Percentiles rank a stretch among this genome's conserved stretches.
Evolutionary conservation across 92 coral and sea anemone species (phyloP).

Genomic region (Anthopleura xanthogrammica): DNA sequence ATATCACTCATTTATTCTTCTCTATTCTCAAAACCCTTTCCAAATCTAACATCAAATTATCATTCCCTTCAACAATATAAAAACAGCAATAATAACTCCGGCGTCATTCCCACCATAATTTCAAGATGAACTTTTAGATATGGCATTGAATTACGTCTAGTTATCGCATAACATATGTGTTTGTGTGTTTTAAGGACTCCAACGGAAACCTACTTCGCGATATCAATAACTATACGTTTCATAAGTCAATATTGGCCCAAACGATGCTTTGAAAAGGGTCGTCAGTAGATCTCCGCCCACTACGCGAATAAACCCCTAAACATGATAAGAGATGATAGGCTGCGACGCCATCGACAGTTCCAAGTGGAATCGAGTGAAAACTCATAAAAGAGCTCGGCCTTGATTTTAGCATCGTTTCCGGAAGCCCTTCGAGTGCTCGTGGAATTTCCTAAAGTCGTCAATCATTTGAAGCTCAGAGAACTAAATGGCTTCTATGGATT

Average conservation of each 20-base stretch:
- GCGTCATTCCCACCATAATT: not conserved
- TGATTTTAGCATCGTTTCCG: conserved; percentile 38
- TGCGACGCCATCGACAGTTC: conserved; percentile 16
- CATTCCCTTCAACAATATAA: conserved; percentile 5
- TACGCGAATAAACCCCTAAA: not conserved
- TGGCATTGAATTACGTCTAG: not conserved
- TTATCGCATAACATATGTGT: not conserved
- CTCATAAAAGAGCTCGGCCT: conserved; percentile 14
- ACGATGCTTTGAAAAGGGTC: not conserved
- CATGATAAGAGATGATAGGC: not conserved
- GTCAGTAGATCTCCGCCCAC: conserved; percentile 5
- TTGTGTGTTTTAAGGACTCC: not conserved
- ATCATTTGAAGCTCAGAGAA: conserved; percentile 10
- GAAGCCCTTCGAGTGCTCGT: conserved; percentile 27
- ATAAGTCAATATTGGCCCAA: conserved; percentile 1
- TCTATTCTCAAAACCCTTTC: not conserved
- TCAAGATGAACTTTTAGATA: not conserved
- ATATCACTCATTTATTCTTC: not conserved
- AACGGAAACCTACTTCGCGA: not conserved
- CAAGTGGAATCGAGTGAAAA: conserved; percentile 25
- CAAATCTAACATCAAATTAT: not conserved
- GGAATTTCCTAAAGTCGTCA: conserved; percentile 24
- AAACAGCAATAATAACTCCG: not conserved
- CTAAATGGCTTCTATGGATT: conserved; percentile 25
- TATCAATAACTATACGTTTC: not conserved